phyloP scores from a whole-genome alignment of 2,888 invertebrate species.

The Athalia circularis region DNA sequence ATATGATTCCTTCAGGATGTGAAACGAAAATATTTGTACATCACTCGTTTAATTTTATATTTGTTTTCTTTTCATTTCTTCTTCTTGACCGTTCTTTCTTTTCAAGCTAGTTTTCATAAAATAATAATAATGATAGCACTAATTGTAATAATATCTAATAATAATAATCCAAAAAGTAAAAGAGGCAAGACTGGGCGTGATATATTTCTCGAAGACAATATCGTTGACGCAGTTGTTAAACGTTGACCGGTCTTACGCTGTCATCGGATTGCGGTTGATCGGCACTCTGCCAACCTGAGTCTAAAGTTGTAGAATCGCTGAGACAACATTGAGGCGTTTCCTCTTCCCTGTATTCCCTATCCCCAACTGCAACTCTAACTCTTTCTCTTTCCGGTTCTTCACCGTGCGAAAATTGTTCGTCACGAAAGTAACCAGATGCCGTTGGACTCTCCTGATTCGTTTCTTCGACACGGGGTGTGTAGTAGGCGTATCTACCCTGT shows the following conservation, averaged over 20 bases:
- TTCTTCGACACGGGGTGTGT: constrained; percentile 64
- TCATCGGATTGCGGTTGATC: constrained; percentile 67
- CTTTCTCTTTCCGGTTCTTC: constrained; percentile 60
- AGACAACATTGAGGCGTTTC: constrained; percentile 76
- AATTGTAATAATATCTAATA: not conserved
- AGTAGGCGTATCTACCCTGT: constrained; percentile 69
- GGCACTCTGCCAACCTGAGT: constrained; percentile 83
- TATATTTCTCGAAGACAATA: constrained; percentile 7
- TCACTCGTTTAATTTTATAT: not conserved
- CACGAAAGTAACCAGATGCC: constrained; percentile 53
- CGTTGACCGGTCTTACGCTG: constrained; percentile 68
- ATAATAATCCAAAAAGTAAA: not conserved
- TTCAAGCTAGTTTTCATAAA: not conserved
- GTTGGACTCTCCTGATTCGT: constrained; percentile 61
- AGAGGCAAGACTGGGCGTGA: not conserved
- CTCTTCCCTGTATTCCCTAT: constrained; percentile 74
- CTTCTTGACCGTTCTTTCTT: too few relatives aligned
- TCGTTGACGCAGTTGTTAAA: constrained; percentile 55
- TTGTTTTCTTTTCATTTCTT: not conserved
- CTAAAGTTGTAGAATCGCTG: constrained; percentile 80
- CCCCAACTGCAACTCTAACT: constrained; percentile 71
- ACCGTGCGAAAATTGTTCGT: constrained; percentile 54
- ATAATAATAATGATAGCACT: not conserved
- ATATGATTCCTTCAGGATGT: not conserved
- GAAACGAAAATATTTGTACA: constrained; percentile 20